Conservation (phyloP, 2,888 invertebrate genomes). For the Tinea pellionella region DNA sequence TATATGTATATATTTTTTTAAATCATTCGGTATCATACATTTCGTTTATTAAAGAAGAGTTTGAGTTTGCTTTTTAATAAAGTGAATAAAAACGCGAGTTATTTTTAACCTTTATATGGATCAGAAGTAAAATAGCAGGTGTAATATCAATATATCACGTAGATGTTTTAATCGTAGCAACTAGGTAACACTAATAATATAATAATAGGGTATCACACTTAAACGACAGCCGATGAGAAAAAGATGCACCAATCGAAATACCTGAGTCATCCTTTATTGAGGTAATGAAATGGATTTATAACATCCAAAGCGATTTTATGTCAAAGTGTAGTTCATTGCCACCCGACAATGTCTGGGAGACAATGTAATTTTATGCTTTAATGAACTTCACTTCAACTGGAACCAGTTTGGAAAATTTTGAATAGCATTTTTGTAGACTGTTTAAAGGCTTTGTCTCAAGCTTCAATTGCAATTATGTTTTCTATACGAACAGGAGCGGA, state of each 20-base stretch:
- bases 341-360: conserved; percentile 59
- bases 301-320: conserved; percentile 63
- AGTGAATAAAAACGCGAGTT: too few relatives aligned
- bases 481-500: conserved; percentile 57
- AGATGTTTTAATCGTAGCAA: neutral
- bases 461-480: conserved; percentile 60
- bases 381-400: conserved; percentile 61
- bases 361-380: conserved; percentile 70
- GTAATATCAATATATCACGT: neutral
- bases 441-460: conserved; percentile 51
- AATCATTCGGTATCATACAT: too few relatives aligned
- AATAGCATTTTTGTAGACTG: conserved; percentile 54
- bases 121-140: neutral
- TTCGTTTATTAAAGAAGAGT: too few relatives aligned
- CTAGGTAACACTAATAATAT: neutral
- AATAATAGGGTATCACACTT: conserved; percentile 6
- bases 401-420: conserved; percentile 61
- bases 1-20: too few relatives aligned
- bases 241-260: conserved; percentile 8
- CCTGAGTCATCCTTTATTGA: conserved; percentile 41
- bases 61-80: too few relatives aligned
- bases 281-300: conserved; percentile 66
- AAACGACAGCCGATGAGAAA: conserved; percentile 1
- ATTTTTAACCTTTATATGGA: too few relatives aligned
- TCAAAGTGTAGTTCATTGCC: conserved; percentile 69